phyloP scores from a whole-genome alignment of 2,113 vertebrate species.

The Pantherophis guttatus region DNA sequence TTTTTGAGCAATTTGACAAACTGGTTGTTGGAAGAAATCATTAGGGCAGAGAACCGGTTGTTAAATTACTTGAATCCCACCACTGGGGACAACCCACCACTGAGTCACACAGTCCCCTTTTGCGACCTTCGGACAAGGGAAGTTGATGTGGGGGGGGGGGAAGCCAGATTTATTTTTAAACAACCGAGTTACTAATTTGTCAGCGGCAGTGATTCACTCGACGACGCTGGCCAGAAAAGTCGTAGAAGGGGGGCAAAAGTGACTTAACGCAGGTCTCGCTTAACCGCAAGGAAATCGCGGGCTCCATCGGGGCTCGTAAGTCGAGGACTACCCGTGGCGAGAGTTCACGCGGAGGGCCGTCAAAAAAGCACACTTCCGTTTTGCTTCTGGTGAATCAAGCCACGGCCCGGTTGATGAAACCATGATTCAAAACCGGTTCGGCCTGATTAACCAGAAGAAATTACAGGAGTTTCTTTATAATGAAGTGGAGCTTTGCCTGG shows the following conservation, averaged over 20 bases:
- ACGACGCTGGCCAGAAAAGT: too few species aligned
- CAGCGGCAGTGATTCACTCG: fast-evolving
- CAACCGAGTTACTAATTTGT: not conserved
- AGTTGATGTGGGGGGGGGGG: too few species aligned
- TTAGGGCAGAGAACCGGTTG: too few species aligned
- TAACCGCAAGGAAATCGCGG: not conserved
- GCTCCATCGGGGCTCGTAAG: not conserved
- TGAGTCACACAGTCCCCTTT: too few species aligned
- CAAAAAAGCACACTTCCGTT: not conserved
- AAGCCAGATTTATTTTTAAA: not conserved
- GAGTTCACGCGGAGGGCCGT: not conserved
- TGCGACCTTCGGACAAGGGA: too few species aligned
- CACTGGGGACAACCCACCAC: too few species aligned
- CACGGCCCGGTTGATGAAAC: not conserved
- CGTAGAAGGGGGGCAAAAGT: not conserved
- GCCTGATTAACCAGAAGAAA: not conserved
- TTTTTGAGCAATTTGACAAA: too few species aligned
- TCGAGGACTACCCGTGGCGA: not conserved
- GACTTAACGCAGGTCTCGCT: fast-evolving
- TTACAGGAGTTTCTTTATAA: not conserved
- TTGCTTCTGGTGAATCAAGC: not conserved
- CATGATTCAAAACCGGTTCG: not conserved
- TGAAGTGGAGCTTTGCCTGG: not conserved
- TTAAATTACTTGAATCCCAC: too few species aligned
- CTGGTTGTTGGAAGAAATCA: too few species aligned